These are phyloP conservation scores for Drosophila heteroneura DNA, from an alignment of 2,888 invertebrate species.

Conservation along the genomic window DNA sequence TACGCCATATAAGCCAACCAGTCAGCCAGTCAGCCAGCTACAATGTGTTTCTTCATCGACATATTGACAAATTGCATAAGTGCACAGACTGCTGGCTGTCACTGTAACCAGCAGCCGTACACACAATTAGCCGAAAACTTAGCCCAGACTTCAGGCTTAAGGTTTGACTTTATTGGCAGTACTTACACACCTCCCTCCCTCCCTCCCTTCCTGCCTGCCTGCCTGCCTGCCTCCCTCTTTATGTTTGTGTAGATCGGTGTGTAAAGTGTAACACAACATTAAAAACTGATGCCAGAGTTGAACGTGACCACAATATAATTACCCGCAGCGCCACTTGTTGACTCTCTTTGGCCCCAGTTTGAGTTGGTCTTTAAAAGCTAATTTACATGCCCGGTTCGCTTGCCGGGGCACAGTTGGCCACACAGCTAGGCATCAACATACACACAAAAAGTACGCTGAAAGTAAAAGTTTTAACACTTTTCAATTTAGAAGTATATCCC, in stretches of 20 bases:
- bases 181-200: background rate
- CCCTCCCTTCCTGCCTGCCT: background rate
- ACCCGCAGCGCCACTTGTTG: conserved; percentile 76
- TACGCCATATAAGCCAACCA: conserved; percentile 21
- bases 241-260: conserved; percentile 50
- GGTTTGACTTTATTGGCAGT: conserved; percentile 36
- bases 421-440: conserved; percentile 27
- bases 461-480: conserved; percentile 81
- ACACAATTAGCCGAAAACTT: conserved; percentile 41
- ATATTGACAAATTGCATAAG: conserved; percentile 58
- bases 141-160: conserved; percentile 21
- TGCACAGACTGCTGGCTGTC: conserved; percentile 39
- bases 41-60: conserved; percentile 41
- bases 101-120: conserved; percentile 43
- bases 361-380: conserved; percentile 67
- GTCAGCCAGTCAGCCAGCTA: background rate
- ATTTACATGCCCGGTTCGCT: conserved; percentile 66
- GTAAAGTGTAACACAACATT: conserved; percentile 79
- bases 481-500: conserved; percentile 71
- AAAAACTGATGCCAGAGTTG: conserved; percentile 80
- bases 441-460: conserved; percentile 60
- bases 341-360: conserved; percentile 39
- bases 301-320: conserved; percentile 84
- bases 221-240: background rate
- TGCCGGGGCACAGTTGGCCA: conserved; percentile 16